These are phyloP conservation scores for Cheilosia vulpina DNA, from an alignment of 2,888 invertebrate species.

Conservation along the genomic window DNA sequence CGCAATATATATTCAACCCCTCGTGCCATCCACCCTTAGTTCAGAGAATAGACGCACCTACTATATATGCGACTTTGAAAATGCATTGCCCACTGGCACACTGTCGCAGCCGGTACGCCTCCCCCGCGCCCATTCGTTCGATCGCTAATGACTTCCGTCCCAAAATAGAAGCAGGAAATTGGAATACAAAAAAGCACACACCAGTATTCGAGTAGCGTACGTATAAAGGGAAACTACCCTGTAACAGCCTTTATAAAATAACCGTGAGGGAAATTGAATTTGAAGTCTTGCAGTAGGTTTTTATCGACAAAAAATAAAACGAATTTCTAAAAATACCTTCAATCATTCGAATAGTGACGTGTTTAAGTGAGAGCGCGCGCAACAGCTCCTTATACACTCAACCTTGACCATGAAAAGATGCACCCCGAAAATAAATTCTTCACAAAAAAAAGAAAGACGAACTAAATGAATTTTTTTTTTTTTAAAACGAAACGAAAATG, in stretches of 20 bases:
- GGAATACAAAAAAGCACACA: conserved; percentile 20
- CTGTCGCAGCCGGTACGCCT: neutral
- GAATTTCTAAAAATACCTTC: conserved; percentile 32
- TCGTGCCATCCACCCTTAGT: neutral
- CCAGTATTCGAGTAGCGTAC: neutral
- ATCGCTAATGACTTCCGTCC: conserved; percentile 68
- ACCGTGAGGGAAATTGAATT: conserved; percentile 48
- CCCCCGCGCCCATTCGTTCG: conserved; percentile 14
- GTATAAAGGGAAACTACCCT: conserved; percentile 21
- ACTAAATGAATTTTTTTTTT: neutral
- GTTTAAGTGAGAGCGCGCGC: conserved; percentile 16
- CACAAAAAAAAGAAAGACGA: neutral
- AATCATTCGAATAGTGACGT: conserved; percentile 46
- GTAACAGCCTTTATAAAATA: conserved; percentile 50
- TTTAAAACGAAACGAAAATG: conserved; percentile 53
- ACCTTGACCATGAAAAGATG: conserved; percentile 72
- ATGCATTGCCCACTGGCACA: conserved; percentile 40
- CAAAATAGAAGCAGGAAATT: conserved; percentile 71
- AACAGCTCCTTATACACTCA: conserved; percentile 18
- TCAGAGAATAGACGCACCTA: conserved; percentile 8
- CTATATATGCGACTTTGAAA: conserved; percentile 1
- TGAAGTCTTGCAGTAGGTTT: conserved; percentile 10
- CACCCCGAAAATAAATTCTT: conserved; percentile 59
- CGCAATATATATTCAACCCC: neutral
- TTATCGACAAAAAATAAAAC: conserved; percentile 28